Evolutionary conservation across 2,113 vertebrate genomes (phyloP).

Genomic region (Neogobius melanostomus): DNA sequence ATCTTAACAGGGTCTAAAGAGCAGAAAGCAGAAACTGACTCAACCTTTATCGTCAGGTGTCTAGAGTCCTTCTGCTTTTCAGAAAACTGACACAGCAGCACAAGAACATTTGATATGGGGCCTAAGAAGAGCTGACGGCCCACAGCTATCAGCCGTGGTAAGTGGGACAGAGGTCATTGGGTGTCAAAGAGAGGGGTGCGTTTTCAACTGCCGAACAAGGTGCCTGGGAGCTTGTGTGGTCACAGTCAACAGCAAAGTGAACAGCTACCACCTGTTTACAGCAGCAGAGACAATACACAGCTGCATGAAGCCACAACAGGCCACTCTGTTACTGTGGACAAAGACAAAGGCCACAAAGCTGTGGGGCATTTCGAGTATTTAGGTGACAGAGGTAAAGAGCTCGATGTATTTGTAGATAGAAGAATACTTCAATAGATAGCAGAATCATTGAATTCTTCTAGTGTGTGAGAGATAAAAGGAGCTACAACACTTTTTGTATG

Average conservation of each 20-base stretch:
- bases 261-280: conserved; percentile 16
- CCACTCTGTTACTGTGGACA: background rate
- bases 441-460: too few relatives aligned
- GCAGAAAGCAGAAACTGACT: too few relatives aligned
- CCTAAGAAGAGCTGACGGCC: conserved; percentile 8
- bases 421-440: too few relatives aligned
- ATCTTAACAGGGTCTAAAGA: too few relatives aligned
- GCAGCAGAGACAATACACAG: background rate
- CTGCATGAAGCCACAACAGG: background rate
- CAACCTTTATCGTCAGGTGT: too few relatives aligned
- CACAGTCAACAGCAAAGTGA: conserved; percentile 14
- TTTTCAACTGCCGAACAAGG: conserved; percentile 37
- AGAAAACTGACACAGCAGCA: background rate
- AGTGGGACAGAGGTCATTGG: conserved; percentile 40
- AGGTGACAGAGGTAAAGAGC: background rate
- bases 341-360: background rate
- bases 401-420: background rate
- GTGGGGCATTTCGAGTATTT: background rate
- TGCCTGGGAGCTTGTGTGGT: conserved; percentile 13
- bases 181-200: conserved; percentile 38
- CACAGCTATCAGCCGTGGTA: conserved; percentile 16
- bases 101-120: background rate
- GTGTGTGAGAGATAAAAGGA: too few relatives aligned
- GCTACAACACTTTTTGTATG: too few relatives aligned
- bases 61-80: background rate